A percentile compares a stretch with the other conserved stretches of the same genome.
Evolutionary conservation across 1,140 invertebrate genomes (phyloP).

Genomic region (Drosophila sp.): DNA sequence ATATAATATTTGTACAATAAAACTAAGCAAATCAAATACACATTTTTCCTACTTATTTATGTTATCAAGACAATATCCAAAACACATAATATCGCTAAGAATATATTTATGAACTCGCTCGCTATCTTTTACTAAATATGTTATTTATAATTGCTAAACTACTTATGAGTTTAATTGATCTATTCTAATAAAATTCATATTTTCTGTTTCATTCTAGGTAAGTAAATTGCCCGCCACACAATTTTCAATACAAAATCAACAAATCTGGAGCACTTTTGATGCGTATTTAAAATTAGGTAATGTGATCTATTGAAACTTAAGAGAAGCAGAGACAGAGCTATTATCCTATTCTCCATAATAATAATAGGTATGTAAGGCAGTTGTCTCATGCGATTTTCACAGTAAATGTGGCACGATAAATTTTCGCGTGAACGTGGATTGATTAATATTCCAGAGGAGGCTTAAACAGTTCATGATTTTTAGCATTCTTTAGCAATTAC

Average conservation of each 20-base stretch:
- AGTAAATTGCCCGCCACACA: conserved; percentile 31
- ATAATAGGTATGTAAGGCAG: background rate
- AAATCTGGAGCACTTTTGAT: conserved; percentile 43
- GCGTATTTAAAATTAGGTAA: conserved; percentile 27
- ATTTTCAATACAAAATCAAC: background rate
- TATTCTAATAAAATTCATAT: background rate
- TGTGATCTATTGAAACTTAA: conserved; percentile 3
- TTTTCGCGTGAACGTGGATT: conserved; percentile 29
- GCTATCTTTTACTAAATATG: too few relatives aligned
- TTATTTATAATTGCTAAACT: too few relatives aligned
- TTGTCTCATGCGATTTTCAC: conserved; percentile 17
- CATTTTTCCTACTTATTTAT: too few relatives aligned
- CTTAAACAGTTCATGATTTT: conserved; percentile 29
- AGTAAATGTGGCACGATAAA: conserved; percentile 34
- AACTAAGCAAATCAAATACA: too few relatives aligned
- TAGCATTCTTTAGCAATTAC: conserved; percentile 61
- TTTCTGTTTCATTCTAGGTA: conserved; percentile 60
- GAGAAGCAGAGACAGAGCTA: background rate
- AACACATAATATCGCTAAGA: too few relatives aligned
- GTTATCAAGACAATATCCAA: too few relatives aligned
- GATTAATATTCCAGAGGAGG: conserved; percentile 42
- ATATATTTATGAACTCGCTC: too few relatives aligned
- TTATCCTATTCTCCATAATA: background rate
- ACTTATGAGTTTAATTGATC: background rate
- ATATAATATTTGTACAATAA: too few relatives aligned